Base-by-base conservation (phyloP, 2,888 invertebrate genomes). In the Coremacera marginata region DNA sequence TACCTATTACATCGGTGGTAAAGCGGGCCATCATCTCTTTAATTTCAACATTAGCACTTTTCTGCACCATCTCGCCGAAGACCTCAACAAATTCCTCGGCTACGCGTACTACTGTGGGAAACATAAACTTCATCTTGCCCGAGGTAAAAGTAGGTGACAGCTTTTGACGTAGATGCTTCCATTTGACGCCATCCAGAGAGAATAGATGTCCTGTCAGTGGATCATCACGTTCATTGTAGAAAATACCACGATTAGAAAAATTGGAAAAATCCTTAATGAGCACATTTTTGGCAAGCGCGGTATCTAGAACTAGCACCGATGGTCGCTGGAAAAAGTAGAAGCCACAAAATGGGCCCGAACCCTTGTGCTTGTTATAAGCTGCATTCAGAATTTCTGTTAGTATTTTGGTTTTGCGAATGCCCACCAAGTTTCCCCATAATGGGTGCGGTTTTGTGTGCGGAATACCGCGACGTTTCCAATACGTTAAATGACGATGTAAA, bases 1-100 rank as follows among this genome's bases (percentile, higher is more conserved):
- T 84, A 11, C 89, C 89, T 73, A 90, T 90, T 0, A 90, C 89
- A 81, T 91, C 90, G 25, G 89, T 89, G 1, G 90, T 89, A 77
- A 87, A 90, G 27, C 88, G 86, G 0, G 88, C 88, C 31, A 87
- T 82, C 3, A 80, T 31, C n/a, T 81, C 79, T 8, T 74, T 77
- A 0, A 81, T 71, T 70, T 90, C 90, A 0, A 81, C n/a, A 4
- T 55, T 52, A 1, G 31, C 5, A 11, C 80, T 79, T 1, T 80
- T 60, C 19, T 19, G 11, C 22, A 51, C 37, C 44, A 65, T 8
- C 34, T 22, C 44, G 34, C 60, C 19, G 14, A 81, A 57, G 3
- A 75, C 75, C 4, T 75, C 3, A 5, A 67, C 22, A 63, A 79
- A 70, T 11, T 68, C 16, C 5, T 81, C 65, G 1, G 80, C 80